Base-by-base conservation (phyloP, 2,888 invertebrate genomes). In the Hyles lineata region DNA sequence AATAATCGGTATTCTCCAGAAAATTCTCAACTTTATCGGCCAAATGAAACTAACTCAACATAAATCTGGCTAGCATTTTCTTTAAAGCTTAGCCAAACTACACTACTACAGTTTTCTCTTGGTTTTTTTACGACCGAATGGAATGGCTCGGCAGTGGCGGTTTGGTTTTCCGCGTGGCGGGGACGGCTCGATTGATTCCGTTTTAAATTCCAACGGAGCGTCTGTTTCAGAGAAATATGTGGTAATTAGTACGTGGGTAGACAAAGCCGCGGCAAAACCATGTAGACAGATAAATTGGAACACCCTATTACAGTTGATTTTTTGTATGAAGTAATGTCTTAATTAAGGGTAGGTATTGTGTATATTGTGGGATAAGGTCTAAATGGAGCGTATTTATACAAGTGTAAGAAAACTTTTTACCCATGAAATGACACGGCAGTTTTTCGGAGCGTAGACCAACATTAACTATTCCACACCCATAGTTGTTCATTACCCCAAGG, bases 41-140 rank as follows among this genome's bases (percentile, higher is more conserved):
- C n/a, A 19, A 55, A 55, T 55, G 7, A 19, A 55, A 19, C 17
- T 19, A 19, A 19, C 7, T 19, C n/a, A 19, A 17, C 7, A n/a
- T 55, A 55, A 19, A 55, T 17, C 17, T 60, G 17, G 55, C 55
- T 9, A 62, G 19, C 8, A n/a, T 21, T 23, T 43, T 0, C 21
- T 2, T 21, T 35, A 11, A 67, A 67, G 21, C 58, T 43, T 15
- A 15, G 15, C 43, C 43, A 55, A 4, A 25, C 21, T 62, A 79
- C 83, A 80, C 78, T 83, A 29, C 2, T 29, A 29, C 29, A 29
- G 29, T 86, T 89, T 89, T 90, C 90, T 89, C 88, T 91, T 89
- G 88, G 86, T 85, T 88, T 90, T 91, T 89, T 90, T 90, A 89
- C 86, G 88, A 89, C 81, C 58, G 19, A 23, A 63, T 72, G 55